These are phyloP conservation scores for Petaurus breviceps DNA, from an alignment of 2,113 vertebrate species.

Conservation along the genomic window DNA sequence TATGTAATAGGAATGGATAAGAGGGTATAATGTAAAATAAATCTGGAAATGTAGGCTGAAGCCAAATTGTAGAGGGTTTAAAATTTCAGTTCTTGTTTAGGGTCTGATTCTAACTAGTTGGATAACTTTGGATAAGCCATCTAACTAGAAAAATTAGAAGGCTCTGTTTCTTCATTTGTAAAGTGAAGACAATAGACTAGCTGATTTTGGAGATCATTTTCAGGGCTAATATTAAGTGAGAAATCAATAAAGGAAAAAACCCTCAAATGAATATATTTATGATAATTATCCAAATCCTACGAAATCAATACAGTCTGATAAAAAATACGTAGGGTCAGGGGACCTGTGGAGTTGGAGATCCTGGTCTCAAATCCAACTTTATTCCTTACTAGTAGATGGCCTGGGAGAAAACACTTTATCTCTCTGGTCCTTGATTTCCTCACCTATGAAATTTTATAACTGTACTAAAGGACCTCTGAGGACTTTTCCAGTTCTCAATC, in stretches of 20 bases:
- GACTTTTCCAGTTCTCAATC: background rate
- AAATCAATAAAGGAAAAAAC: background rate
- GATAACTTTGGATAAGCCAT: background rate
- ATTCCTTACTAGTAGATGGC: background rate
- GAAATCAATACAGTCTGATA: background rate
- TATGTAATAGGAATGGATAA: background rate
- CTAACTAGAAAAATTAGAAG: background rate
- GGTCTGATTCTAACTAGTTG: background rate
- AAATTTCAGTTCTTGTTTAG: background rate
- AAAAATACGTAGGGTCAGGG: background rate
- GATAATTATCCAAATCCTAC: background rate
- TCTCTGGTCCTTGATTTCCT: background rate
- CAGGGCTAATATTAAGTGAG: background rate
- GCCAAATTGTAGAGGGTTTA: background rate
- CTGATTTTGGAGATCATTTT: background rate
- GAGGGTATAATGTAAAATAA: background rate
- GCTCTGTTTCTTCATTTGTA: background rate
- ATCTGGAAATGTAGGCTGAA: background rate
- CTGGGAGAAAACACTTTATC: background rate
- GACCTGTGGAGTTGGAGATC: background rate
- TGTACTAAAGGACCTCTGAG: background rate
- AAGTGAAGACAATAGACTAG: background rate
- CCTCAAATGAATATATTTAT: background rate
- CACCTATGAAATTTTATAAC: background rate
- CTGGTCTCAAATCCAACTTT: background rate